phyloP scores from a whole-genome alignment of 2,113 vertebrate genomes.

The Solea senegalensis region DNA sequence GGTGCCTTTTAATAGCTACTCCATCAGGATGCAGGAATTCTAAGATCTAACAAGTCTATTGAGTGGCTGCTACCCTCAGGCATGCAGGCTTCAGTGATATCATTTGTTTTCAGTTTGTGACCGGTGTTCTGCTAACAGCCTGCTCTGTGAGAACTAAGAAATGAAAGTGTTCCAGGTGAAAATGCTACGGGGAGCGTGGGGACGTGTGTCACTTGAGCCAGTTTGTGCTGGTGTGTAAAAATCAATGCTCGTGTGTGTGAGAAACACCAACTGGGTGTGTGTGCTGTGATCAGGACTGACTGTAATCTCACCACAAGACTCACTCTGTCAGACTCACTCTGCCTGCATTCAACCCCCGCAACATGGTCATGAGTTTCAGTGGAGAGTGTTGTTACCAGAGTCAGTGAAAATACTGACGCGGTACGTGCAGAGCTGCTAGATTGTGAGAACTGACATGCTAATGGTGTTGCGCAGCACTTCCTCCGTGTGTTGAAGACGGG shows the following conservation, averaged over 20 bases:
- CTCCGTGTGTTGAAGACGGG: constrained; percentile 3
- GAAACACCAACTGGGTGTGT: constrained; percentile 50
- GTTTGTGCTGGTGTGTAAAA: neutral
- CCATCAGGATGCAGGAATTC: constrained; percentile 22
- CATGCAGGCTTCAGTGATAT: constrained; percentile 10
- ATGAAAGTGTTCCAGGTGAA: constrained; percentile 34
- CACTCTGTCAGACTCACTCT: neutral
- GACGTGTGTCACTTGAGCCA: constrained; percentile 1
- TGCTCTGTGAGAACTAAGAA: constrained; percentile 38
- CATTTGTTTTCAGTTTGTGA: constrained; percentile 22
- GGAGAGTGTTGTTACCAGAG: constrained; percentile 33
- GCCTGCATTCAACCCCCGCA: constrained; percentile 36
- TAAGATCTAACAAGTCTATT: constrained; percentile 34
- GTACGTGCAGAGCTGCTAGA: constrained; percentile 17
- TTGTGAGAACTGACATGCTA: constrained; percentile 47
- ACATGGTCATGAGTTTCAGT: constrained; percentile 55
- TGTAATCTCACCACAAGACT: constrained; percentile 49
- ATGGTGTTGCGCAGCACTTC: constrained; percentile 18
- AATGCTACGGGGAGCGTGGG: constrained; percentile 19
- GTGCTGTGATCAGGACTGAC: constrained; percentile 46
- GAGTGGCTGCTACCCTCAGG: constrained; percentile 23
- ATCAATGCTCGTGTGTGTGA: constrained; percentile 7
- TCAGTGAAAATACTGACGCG: constrained; percentile 11
- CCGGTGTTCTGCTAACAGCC: constrained; percentile 14
- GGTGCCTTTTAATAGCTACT: constrained; percentile 43